Conservation (phyloP, 2,888 invertebrate species). For the Ommatoiulus sabulosus region DNA sequence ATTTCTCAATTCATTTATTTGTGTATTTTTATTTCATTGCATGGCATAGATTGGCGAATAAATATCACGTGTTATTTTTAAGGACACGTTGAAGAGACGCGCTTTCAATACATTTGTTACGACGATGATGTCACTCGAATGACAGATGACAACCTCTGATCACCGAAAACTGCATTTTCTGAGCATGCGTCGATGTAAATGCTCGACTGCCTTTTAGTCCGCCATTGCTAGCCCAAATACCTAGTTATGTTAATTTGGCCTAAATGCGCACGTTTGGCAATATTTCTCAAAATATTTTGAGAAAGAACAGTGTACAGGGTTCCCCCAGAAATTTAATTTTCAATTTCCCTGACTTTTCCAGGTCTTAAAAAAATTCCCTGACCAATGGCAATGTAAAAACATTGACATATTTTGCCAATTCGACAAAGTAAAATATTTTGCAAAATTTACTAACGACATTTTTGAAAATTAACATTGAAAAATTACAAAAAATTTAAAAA, state of each 20-base stretch:
- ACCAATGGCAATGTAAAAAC: too few relatives aligned
- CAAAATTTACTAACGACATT: too few relatives aligned
- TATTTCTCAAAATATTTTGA: background rate
- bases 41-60: background rate
- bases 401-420: too few relatives aligned
- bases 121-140: background rate
- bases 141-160: background rate
- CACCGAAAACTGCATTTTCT: background rate
- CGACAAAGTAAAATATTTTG: too few relatives aligned
- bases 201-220: background rate
- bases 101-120: too few relatives aligned
- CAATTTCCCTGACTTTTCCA: too few relatives aligned
- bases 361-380: too few relatives aligned
- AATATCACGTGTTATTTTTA: background rate
- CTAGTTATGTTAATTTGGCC: background rate
- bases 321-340: background rate
- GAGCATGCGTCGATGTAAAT: background rate
- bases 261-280: background rate
- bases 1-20: slow-evolving; percentile 20
- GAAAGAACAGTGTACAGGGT: background rate
- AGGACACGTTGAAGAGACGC: background rate
- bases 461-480: too few relatives aligned
- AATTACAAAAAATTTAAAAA: too few relatives aligned
- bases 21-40: slow-evolving; percentile 40
- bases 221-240: background rate